Percentiles rank a stretch among this genome's conserved stretches.
Evolutionary conservation across 1,140 invertebrate species (phyloP).

Genomic region (Geopemphigus sp.): DNA sequence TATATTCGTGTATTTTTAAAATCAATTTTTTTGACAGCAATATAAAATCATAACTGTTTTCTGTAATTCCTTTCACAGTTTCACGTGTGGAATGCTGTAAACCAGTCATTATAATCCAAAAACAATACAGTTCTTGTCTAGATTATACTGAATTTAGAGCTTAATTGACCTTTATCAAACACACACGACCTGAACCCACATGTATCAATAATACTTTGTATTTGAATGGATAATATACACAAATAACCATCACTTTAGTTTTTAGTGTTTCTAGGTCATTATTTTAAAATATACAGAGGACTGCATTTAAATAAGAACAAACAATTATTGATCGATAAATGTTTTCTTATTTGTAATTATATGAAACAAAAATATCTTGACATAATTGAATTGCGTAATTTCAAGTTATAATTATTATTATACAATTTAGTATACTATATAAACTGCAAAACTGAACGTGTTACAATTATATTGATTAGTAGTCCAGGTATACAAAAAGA

Average conservation of each 20-base stretch:
- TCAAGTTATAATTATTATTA: not conserved
- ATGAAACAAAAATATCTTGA: not conserved
- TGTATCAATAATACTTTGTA: conserved; percentile 3
- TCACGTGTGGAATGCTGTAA: conserved; percentile 13
- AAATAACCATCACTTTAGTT: not conserved
- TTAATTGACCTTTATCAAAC: conserved; percentile 40
- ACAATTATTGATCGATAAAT: not conserved
- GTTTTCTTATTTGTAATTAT: not conserved
- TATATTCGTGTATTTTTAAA: not conserved
- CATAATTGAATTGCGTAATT: not conserved
- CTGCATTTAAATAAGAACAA: not conserved
- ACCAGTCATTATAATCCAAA: conserved; percentile 36
- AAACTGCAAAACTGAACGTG: not conserved
- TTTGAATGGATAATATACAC: conserved; percentile 22
- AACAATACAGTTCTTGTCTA: conserved; percentile 29
- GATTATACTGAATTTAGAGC: conserved; percentile 10
- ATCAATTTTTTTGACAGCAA: conserved; percentile 3
- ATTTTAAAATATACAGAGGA: not conserved
- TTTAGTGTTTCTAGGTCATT: conserved; percentile 2
- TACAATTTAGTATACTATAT: not conserved
- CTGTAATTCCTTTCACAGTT: not conserved
- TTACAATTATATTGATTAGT: conserved; percentile 18
- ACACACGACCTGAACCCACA: conserved; percentile 7
- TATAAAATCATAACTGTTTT: not conserved
- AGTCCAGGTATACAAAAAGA: not conserved